Base-by-base conservation (phyloP, 1,140 invertebrate genomes). In the Diorhabda sublineata region DNA sequence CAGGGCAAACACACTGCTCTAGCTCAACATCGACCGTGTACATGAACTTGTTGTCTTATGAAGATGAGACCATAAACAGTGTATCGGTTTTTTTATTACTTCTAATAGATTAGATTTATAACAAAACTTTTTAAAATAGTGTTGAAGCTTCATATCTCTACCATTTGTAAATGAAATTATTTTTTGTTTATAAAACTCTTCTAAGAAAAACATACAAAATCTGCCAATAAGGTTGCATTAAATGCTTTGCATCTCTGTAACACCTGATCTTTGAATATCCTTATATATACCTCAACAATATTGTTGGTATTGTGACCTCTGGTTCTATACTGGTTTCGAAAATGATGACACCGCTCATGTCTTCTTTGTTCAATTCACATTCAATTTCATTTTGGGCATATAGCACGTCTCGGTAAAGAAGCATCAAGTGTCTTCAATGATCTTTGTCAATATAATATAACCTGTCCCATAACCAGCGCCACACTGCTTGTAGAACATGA, bases 401-500 rank as follows among this genome's bases (percentile, higher is more conserved):
- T 47, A 65, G n/a, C 8, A 65, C 26, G 11, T 57, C 42, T 9
- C 47, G 7, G 2, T 58, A 67, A n/a, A 57, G 7, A 41, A 11
- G 3, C 44, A 45, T 45, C 3, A 57, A 26, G 5, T 5, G 42
- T 57, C 26, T 43, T 57, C 42, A 0, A 57, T 65, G 11, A 57
- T 65, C 64, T 57, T 26, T 65, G 4, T 26, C n/a, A 58, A 65
- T 65, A 1, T 57, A 26, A 57, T 65, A 41, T 11, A 8, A 3
- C 2, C 26, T 1, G 6, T 42, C 2, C 6, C 47, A 9, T 8
- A 65, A 57, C 64, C 64, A 65, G 56, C 26, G 44, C 64, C 64
- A 65, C n/a, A 58, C 26, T 5, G 52, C 52, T 57, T 65, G 44
- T 8, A 57, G 7, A 57, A 65, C 64, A 57, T 65, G 64, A 65